Percentiles rank a stretch among this genome's conserved stretches.
These are phyloP conservation scores for Pogonus chalceus DNA, from an alignment of 1,140 invertebrate genomes.

Conservation along the genomic window DNA sequence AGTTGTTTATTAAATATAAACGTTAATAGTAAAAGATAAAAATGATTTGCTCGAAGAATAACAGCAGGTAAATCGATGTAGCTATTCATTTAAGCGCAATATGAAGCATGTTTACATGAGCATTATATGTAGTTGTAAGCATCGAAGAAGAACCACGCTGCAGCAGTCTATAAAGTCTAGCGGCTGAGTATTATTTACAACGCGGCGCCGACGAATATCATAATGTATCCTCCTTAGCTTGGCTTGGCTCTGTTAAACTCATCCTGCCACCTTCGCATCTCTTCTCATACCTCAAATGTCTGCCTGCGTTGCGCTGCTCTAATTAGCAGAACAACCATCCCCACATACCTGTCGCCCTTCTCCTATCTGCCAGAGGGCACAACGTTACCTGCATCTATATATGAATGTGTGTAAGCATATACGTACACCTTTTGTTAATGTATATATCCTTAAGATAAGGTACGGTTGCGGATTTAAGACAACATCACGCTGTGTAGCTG, in stretches of 20 bases:
- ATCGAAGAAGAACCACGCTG: background rate
- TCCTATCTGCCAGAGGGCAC: too few relatives aligned
- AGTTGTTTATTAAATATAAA: too few relatives aligned
- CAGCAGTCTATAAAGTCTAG: background rate
- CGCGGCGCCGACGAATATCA: background rate
- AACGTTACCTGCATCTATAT: too few relatives aligned
- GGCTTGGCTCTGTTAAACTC: background rate
- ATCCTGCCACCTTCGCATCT: background rate
- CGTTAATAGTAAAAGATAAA: too few relatives aligned
- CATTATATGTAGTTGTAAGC: background rate
- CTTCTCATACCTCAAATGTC: background rate
- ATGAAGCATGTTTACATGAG: background rate
- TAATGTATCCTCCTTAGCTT: background rate
- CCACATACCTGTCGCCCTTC: background rate
- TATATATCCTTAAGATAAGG: background rate
- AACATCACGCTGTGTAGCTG: too few relatives aligned
- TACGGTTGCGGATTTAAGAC: constrained; percentile 10
- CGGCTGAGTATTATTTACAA: background rate
- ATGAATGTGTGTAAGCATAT: too few relatives aligned
- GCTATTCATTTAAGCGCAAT: background rate
- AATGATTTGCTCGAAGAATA: too few relatives aligned
- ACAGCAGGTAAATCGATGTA: background rate
- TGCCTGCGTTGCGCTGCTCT: background rate
- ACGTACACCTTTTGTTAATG: background rate
- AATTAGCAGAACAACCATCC: background rate